phyloP scores from a whole-genome alignment of 2,797 vertebrate species.

The Chelon auratus region DNA sequence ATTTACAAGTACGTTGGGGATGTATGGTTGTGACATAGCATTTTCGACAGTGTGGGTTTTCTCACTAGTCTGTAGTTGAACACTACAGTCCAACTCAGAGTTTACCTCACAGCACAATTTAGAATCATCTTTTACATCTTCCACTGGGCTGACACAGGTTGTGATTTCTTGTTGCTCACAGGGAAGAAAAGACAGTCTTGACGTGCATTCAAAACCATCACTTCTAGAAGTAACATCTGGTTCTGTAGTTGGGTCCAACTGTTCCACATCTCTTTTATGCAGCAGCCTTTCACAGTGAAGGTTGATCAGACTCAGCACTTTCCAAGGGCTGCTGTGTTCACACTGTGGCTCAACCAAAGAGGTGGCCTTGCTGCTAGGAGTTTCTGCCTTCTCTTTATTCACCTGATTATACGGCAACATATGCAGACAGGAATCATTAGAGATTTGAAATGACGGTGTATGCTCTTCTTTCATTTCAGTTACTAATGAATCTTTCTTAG shows the following conservation, averaged over 20 bases:
- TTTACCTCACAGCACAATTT: slow-evolving; percentile 18
- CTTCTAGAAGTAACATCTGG: not conserved
- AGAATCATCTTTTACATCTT: slow-evolving; percentile 1
- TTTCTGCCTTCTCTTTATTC: slow-evolving; percentile 27
- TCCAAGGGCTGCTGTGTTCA: slow-evolving; percentile 75
- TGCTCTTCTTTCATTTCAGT: slow-evolving; percentile 9
- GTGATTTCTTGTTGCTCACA: slow-evolving; percentile 22
- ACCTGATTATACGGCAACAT: slow-evolving; percentile 23
- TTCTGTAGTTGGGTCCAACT: not conserved
- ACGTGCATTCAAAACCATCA: slow-evolving; percentile 15
- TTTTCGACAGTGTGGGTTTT: slow-evolving; percentile 7
- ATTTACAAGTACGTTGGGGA: not conserved
- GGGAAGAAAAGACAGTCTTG: slow-evolving; percentile 3
- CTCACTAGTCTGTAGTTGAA: slow-evolving; percentile 18
- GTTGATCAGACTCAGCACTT: slow-evolving; percentile 84
- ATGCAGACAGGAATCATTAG: slow-evolving; percentile 22
- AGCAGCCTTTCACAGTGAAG: slow-evolving; percentile 82
- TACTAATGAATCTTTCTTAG: not conserved
- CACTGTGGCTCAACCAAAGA: slow-evolving; percentile 24
- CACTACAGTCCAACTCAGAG: not conserved
- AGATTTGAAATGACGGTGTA: slow-evolving; percentile 14
- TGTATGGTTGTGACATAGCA: not conserved
- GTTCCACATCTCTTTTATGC: slow-evolving; percentile 45
- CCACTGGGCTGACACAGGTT: not conserved
- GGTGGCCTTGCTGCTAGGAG: slow-evolving; percentile 3